Base-by-base conservation (phyloP, 92 coral and sea anemone genomes). In the Porites lobata region DNA sequence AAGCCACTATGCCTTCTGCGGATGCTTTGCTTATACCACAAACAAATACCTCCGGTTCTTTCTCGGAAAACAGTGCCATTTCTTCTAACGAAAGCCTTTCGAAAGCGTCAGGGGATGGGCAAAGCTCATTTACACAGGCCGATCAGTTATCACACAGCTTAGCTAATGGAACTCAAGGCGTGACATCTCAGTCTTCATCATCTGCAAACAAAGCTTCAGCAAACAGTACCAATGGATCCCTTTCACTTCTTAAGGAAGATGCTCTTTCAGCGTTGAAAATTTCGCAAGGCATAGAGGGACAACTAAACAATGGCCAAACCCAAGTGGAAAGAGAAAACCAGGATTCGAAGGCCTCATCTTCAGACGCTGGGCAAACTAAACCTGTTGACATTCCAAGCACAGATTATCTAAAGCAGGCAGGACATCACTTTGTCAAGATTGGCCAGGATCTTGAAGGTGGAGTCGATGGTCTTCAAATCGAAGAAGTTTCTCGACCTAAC, bases 401-500 rank as follows among this genome's bases (percentile, higher is more conserved):
- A 47, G 80, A 84, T 51, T 3, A 50, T 3, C 24, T 53, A 22
- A 84, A 63, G 80, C 65, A 74, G 18, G 12, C 61, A 21, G 72
- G 72, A 1, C 81, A 74, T 26, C 68, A 65, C 18, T 74, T 84
- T 52, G 62, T 84, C n/a, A 54, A 84, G 3, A 69, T 84, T 61
- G 87, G 80, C 12, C 87, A 84, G 72, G 80, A 84, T 54, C 69
- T 84, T 51, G 53, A 38, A 8, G 73, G 19, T 8, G 57, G 47
- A 3, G 65, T 75, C 20, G 81, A 75, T 65, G 87, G 80, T n/a
- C 87, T 84, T 74, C 87, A 84, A 74, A 84, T 84, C 74, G 80
- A 84, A 50, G 87, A 84, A 13, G 87, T 84, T 21, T 73, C 87
- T 56, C 79, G 87, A 20, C 87, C 87, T 0, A 54, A 50, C 58